Percentiles rank a stretch among this genome's conserved stretches.
Evolutionary conservation across 2,797 vertebrate species (phyloP).

Genomic region (Gastrophryne carolinensis): DNA sequence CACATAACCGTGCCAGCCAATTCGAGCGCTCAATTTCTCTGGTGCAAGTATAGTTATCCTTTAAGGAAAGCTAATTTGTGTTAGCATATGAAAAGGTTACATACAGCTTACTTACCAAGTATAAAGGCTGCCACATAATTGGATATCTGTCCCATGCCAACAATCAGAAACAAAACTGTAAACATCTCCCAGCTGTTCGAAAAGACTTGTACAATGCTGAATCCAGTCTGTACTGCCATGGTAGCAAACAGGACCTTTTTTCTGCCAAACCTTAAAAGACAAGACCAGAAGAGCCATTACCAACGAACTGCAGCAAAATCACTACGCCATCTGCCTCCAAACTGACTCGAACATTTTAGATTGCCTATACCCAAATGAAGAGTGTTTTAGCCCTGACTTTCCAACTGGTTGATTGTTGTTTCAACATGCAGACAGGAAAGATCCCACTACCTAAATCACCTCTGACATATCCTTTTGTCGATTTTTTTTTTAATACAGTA

Average conservation of each 20-base stretch:
- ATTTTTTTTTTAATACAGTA: too few relatives aligned
- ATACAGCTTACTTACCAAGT: slow-evolving; percentile 66
- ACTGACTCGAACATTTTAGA: too few relatives aligned
- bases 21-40: too few relatives aligned
- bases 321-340: too few relatives aligned
- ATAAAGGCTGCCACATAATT: slow-evolving; percentile 81
- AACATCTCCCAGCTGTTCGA: slow-evolving; percentile 80
- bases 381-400: not conserved
- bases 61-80: too few relatives aligned
- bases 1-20: too few relatives aligned
- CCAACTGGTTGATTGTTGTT: too few relatives aligned
- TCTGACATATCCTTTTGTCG: too few relatives aligned
- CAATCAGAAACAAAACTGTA: slow-evolving; percentile 71
- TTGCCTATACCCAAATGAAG: not conserved
- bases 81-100: not conserved
- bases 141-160: slow-evolving; percentile 79
- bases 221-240: slow-evolving; percentile 77
- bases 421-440: too few relatives aligned
- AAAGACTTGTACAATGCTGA: slow-evolving; percentile 78
- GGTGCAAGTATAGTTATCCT: too few relatives aligned
- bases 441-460: too few relatives aligned
- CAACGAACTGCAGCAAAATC: too few relatives aligned
- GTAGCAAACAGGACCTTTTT: slow-evolving; percentile 73
- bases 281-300: not conserved
- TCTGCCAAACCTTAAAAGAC: slow-evolving; percentile 72